These are phyloP conservation scores for Choreutis nemorana DNA, from an alignment of 2,888 invertebrate species.

Conservation along the genomic window DNA sequence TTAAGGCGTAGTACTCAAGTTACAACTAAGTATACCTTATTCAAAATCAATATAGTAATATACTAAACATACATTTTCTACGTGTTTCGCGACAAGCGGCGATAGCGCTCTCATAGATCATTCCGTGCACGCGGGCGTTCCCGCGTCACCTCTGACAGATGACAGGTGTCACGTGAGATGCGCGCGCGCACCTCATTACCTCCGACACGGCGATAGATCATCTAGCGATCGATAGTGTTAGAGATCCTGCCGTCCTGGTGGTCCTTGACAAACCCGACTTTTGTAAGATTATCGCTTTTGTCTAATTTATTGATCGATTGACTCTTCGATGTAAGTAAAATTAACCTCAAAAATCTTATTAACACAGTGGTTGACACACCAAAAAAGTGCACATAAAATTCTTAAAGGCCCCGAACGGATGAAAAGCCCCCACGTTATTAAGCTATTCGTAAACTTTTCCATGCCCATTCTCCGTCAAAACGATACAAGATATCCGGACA, in stretches of 20 bases:
- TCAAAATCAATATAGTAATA: too few species aligned
- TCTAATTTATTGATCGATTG: slow-evolving; percentile 19
- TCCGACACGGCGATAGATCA: slow-evolving; percentile 45
- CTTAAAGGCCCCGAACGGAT: slow-evolving; percentile 16
- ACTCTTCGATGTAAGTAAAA: slow-evolving; percentile 13
- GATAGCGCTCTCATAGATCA: slow-evolving; percentile 27
- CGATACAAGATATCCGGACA: slow-evolving; percentile 37
- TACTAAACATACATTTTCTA: too few species aligned
- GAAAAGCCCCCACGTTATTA: slow-evolving; percentile 20
- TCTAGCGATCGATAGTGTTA: slow-evolving; percentile 51
- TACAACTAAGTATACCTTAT: too few species aligned
- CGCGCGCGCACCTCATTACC: slow-evolving; percentile 38
- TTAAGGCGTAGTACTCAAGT: too few species aligned
- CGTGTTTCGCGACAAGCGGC: slow-evolving; percentile 42
- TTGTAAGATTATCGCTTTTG: slow-evolving; percentile 37
- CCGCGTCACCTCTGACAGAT: slow-evolving; percentile 45
- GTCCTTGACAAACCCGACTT: slow-evolving; percentile 43
- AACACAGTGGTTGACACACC: slow-evolving; percentile 8
- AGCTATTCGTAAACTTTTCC: slow-evolving; percentile 21
- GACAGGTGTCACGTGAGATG: slow-evolving; percentile 58
- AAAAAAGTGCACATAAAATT: slow-evolving; percentile 20
- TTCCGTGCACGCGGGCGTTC: slow-evolving; percentile 47
- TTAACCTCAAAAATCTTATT: too few species aligned
- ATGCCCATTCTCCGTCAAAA: slow-evolving; percentile 30
- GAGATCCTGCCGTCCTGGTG: slow-evolving; percentile 46